Evolutionary conservation across 30 jellyfish, hydroid and myxozoan genomes (phyloP), one percentile per base, ranked within the genome.

Genomic region (Turritopsis rubra): DNA sequence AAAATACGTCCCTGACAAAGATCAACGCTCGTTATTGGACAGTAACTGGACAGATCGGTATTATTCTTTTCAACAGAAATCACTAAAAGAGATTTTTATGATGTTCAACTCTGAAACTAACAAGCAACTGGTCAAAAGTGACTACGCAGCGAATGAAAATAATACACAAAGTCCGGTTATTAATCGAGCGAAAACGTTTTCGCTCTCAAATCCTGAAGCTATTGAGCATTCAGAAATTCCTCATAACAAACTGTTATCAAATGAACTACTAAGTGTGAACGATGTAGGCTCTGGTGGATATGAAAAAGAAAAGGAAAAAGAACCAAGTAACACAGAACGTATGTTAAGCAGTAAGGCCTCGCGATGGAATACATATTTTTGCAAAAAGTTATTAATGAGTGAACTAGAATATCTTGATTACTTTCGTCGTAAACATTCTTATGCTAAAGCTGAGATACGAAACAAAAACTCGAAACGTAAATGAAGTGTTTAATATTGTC

Each of bases 401-500:
- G 99, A 93, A 84, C 52, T 85, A 30, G 96, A 86, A 71, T 93
- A 93, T 77, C 82, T 93, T 77, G 93, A 93, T 65, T 93, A 93
- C 83, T 93, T 93, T 79, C 84, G 99, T 25, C 85, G 86, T 54
- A 93, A 88, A 78, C 97, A 93, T 41, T 81, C 85, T 54, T n/a
- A 84, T 5, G 85, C 99, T 7, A 85, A 87, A 70, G 77, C 77
- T n/a, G 77, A 68, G 77, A n/a, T 68, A 16, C 28, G 30, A 9
- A 68, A 68, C 30, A 68, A 17, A 68, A 68, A 68, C 31, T 7
- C 9, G 30, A 68, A 68, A 19, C 77, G 77, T n/a, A n/a, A 41
- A 41, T 41, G 13, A n/a, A n/a, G n/a, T n/a, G n/a, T n/a, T n/a
- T n/a, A n/a, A n/a, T n/a, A n/a, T n/a, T n/a, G n/a, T n/a, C n/a